Evolutionary conservation across 2,113 vertebrate genomes (phyloP).

Genomic region (Poeciliopsis prolifica): DNA sequence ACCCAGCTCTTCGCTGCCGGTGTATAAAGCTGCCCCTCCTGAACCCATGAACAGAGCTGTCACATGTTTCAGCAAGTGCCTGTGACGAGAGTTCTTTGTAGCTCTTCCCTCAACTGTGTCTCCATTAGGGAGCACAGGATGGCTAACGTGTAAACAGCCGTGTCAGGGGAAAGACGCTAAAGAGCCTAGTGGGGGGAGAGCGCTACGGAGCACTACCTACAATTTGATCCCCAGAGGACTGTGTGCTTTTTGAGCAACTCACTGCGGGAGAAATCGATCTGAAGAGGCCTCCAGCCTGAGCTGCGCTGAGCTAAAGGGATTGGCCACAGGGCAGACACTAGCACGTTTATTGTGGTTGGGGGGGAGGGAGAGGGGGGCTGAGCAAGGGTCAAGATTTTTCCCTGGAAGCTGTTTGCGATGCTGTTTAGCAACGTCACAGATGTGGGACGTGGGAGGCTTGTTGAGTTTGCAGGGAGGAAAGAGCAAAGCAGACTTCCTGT

Average conservation of each 20-base stretch:
- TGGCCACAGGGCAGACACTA: slow-evolving; percentile 67
- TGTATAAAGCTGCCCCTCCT: slow-evolving; percentile 34
- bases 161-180: slow-evolving; percentile 63
- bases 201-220: slow-evolving; percentile 52
- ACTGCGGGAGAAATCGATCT: slow-evolving; percentile 70
- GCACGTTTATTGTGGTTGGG: slow-evolving; percentile 54
- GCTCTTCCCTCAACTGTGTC: slow-evolving; percentile 56
- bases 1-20: slow-evolving; percentile 31
- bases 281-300: slow-evolving; percentile 66
- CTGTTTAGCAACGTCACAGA: slow-evolving; percentile 76
- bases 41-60: slow-evolving; percentile 50
- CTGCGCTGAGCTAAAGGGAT: slow-evolving; percentile 59
- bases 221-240: slow-evolving; percentile 67
- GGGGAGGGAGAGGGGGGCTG: slow-evolving; percentile 19
- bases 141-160: slow-evolving; percentile 68
- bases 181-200: slow-evolving; percentile 54
- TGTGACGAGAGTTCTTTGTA: slow-evolving; percentile 57
- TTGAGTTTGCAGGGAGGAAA: slow-evolving; percentile 42
- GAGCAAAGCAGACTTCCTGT: slow-evolving; percentile 72
- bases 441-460: slow-evolving; percentile 56
- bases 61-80: slow-evolving; percentile 61
- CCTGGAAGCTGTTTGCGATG: slow-evolving; percentile 55
- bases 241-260: slow-evolving; percentile 51
- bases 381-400: slow-evolving; percentile 38
- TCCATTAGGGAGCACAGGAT: slow-evolving; percentile 62